Conservation (phyloP, 2,113 vertebrate species). For the Triplophysa rosa region DNA sequence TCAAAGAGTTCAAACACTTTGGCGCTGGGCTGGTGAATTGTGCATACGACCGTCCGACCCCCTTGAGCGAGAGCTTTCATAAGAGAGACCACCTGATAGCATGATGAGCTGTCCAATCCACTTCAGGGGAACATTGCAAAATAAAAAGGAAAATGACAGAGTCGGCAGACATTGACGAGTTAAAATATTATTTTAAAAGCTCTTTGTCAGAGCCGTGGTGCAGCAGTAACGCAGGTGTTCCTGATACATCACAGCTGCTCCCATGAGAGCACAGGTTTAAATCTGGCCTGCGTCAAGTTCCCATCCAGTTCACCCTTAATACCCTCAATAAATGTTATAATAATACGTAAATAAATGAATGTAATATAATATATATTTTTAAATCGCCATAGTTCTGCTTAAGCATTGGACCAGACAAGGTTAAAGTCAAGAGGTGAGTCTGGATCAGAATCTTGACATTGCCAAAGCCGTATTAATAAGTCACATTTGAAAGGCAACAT, state of each 20-base stretch:
- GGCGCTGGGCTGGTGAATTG: constrained; percentile 87
- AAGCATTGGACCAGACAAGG: background rate
- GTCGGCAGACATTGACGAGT: background rate
- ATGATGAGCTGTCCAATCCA: constrained; percentile 85
- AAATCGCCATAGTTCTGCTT: background rate
- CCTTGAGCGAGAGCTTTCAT: constrained; percentile 87
- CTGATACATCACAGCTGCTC: too few relatives aligned
- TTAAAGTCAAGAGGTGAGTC: background rate
- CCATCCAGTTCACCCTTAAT: background rate
- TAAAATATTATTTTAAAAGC: background rate
- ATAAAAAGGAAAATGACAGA: background rate
- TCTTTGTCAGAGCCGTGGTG: background rate
- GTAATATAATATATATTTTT: background rate
- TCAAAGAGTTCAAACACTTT: constrained; percentile 87
- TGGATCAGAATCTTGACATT: background rate
- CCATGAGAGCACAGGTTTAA: background rate
- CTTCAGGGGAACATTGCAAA: constrained; percentile 58
- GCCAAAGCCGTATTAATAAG: background rate
- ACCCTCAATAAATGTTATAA: background rate
- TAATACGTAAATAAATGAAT: background rate
- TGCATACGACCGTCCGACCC: constrained; percentile 85
- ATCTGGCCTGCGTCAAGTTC: background rate
- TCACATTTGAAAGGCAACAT: background rate
- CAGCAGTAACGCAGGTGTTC: background rate
- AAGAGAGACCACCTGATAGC: constrained; percentile 85